Base-by-base conservation (phyloP, 2,888 invertebrate species). In the Flabesymbios commensalis region DNA sequence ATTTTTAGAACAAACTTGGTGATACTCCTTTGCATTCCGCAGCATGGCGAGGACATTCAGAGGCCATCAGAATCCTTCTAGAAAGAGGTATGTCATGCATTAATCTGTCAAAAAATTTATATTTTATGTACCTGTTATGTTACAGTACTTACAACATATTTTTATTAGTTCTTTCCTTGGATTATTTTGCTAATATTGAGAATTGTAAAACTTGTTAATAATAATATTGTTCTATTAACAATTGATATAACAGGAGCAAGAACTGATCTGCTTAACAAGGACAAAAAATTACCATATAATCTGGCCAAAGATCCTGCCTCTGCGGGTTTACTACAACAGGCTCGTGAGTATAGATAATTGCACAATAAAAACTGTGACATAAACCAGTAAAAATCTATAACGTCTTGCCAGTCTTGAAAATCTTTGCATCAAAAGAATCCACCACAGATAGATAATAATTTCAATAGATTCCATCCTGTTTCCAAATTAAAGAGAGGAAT, bases 21-120 rank as follows among this genome's bases (percentile, higher is more conserved):
- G 88, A 89, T 73, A 87, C 88, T 3, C 86, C 88, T 1, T 75
- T 89, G 31, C 88, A 89, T 74, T 83, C 86, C 14, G 88, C 88
- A 42, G 84, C 88, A 1, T 86, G 85, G 81, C 86, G 86, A 73
- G 87, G 87, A n/a, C 87, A 88, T 70, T 73, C 83, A 33, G 85
- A 85, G 42, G 84, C 86, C 55, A 86, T 87, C 1, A 77, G 84
- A 68, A 65, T 87, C 51, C 79, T 89, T 55, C 71, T 88, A 59
- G 83, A 86, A 47, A 80, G 83, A 72, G 82, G 83, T 81, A 32
- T 14, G 28, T 10, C n/a, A n/a, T n/a, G n/a, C n/a, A n/a, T n/a
- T n/a, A n/a, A n/a, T n/a, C n/a, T n/a, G n/a, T n/a, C n/a, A n/a
- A 14, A 59, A 52, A 54, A 59, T 58, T 59, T 2, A 43, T 29